These are phyloP conservation scores for Thaumatotibia leucotreta DNA, from an alignment of 1,140 invertebrate species.

Conservation along the genomic window DNA sequence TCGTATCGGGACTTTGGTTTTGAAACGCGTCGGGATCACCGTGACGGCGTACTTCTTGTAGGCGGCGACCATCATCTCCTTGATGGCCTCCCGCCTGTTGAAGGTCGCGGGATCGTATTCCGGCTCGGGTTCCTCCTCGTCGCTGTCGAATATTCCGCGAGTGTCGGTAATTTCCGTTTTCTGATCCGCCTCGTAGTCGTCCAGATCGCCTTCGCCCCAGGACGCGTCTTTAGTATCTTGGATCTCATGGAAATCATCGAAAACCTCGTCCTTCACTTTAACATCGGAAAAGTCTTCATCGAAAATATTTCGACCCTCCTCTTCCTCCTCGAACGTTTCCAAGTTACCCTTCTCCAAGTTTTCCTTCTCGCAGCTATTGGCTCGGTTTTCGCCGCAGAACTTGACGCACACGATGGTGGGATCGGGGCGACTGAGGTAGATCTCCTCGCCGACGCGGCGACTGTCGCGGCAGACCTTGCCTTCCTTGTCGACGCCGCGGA, in stretches of 20 bases:
- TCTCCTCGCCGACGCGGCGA: background rate
- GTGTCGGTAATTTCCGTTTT: no score
- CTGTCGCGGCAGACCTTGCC: no score
- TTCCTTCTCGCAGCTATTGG: no score
- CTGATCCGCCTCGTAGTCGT: no score
- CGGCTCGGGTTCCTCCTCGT: background rate
- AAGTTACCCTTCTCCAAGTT: constrained; percentile 23
- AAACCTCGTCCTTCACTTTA: background rate
- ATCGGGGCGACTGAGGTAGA: constrained; percentile 12
- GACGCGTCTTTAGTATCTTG: no score
- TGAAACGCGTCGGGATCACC: background rate
- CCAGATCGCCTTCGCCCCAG: background rate
- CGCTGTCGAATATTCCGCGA: background rate
- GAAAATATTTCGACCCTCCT: constrained; percentile 42
- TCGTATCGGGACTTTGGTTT: no score
- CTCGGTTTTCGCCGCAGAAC: constrained; percentile 62
- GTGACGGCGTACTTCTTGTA: background rate
- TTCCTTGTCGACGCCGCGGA: background rate
- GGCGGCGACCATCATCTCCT: background rate
- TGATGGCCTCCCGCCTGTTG: background rate
- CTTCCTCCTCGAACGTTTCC: constrained; percentile 25
- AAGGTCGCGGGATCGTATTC: background rate
- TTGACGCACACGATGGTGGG: constrained; percentile 47
- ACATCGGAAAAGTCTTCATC: constrained; percentile 39
- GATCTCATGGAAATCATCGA: background rate